Evolutionary conservation across 2,888 invertebrate species (phyloP).

Genomic region (Ichneumoninae sp.): DNA sequence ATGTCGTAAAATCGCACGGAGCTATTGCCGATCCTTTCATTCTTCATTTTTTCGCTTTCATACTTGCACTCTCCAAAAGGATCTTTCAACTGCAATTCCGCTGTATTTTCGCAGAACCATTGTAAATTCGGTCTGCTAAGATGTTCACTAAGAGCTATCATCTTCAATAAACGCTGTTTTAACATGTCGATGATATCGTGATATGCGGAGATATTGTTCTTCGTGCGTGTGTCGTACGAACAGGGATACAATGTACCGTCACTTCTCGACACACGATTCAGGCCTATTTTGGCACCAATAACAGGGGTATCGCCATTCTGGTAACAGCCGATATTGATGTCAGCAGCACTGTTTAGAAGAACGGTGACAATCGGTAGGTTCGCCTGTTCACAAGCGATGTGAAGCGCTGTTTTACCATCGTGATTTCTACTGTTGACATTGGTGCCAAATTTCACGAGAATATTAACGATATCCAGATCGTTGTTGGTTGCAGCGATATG

Average conservation of each 20-base stretch:
- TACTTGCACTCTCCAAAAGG: background rate
- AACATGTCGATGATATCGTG: background rate
- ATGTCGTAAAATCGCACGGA: constrained; percentile 2
- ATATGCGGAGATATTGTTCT: background rate
- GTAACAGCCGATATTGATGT: constrained; percentile 17
- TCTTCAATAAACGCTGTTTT: background rate
- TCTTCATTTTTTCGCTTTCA: background rate
- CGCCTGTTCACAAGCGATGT: constrained; percentile 25
- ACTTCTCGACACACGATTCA: background rate
- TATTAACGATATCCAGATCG: constrained; percentile 5
- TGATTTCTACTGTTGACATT: background rate
- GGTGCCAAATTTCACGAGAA: constrained; percentile 6
- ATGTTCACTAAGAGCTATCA: background rate
- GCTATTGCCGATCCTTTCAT: constrained; percentile 14
- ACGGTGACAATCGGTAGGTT: background rate
- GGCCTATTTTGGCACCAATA: background rate
- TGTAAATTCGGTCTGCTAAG: background rate
- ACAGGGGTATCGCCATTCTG: background rate
- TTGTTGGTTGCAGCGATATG: constrained; percentile 18
- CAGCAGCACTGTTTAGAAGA: constrained; percentile 9
- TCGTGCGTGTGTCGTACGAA: background rate
- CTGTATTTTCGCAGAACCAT: background rate
- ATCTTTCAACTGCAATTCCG: background rate
- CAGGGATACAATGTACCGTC: background rate
- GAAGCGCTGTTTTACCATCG: constrained; percentile 16